Percentiles rank a stretch among this genome's conserved stretches.
Conservation (phyloP, 2,797 vertebrate species). For the Helicolenus hilgendorfi region DNA sequence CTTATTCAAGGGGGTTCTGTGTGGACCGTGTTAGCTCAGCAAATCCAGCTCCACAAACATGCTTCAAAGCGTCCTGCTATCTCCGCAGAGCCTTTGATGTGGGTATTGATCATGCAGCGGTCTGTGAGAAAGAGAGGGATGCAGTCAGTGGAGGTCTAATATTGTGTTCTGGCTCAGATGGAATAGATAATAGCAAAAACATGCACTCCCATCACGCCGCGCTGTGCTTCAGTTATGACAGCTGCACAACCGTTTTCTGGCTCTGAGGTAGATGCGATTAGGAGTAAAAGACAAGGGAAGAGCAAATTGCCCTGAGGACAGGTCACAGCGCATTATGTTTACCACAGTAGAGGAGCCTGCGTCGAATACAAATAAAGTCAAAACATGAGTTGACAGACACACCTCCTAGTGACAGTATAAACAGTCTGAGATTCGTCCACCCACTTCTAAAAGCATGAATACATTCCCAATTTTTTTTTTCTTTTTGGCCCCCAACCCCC, state of each 20-base stretch:
- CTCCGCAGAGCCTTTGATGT: constrained; percentile 93
- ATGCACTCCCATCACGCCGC: constrained; percentile 73
- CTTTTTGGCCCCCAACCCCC: too few relatives aligned
- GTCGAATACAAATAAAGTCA: constrained; percentile 45
- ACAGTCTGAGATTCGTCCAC: constrained; percentile 11
- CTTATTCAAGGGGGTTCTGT: constrained; percentile 90
- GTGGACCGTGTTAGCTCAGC: constrained; percentile 92
- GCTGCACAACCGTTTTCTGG: constrained; percentile 70
- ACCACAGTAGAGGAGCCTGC: constrained; percentile 27
- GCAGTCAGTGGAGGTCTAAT: constrained; percentile 78
- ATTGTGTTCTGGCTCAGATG: constrained; percentile 73
- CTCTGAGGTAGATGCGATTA: constrained; percentile 66
- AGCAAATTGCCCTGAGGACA: constrained; percentile 71
- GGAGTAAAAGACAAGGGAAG: constrained; percentile 64
- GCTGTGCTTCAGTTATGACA: constrained; percentile 74
- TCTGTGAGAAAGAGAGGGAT: constrained; percentile 76
- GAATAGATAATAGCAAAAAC: constrained; percentile 82
- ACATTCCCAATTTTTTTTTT: not conserved
- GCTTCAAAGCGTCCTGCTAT: constrained; percentile 94
- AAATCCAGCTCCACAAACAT: constrained; percentile 94
- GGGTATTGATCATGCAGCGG: constrained; percentile 91
- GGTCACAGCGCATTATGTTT: constrained; percentile 65
- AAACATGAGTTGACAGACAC: constrained; percentile 52
- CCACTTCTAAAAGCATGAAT: constrained; percentile 15
- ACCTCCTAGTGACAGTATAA: constrained; percentile 23